Conservation (phyloP, 1,140 invertebrate species). For the Drosophila grimshawi region DNA sequence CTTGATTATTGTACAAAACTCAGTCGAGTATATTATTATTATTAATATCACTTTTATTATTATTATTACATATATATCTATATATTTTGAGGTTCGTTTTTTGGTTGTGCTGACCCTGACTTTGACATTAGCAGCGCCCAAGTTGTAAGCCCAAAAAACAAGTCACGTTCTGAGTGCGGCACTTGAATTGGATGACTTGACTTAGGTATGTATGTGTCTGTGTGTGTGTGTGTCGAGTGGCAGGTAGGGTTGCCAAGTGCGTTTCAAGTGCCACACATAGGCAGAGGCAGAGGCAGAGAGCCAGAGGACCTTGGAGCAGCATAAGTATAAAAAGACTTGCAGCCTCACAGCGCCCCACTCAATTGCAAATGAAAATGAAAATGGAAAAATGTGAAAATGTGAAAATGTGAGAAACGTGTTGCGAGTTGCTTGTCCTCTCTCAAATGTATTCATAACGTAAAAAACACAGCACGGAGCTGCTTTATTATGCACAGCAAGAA, state of each 20-base stretch:
- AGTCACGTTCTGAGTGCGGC: conserved; percentile 65
- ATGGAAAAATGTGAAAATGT: conserved; percentile 23
- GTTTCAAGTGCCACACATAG: conserved; percentile 13
- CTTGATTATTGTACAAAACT: background rate
- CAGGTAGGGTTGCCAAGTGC: conserved; percentile 26
- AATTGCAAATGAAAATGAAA: conserved; percentile 56
- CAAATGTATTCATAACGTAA: conserved; percentile 54
- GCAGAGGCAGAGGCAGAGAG: background rate
- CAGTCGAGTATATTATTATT: conserved; percentile 16
- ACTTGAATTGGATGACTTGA: conserved; percentile 49
- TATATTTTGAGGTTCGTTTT: conserved; percentile 48
- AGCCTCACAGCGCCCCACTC: background rate
- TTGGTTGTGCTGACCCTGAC: conserved; percentile 62
- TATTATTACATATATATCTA: too few relatives aligned
- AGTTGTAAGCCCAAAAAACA: conserved; percentile 30
- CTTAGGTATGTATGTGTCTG: conserved; percentile 2
- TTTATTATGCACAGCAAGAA: background rate
- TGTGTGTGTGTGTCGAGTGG: conserved; percentile 7
- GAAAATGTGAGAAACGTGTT: conserved; percentile 7
- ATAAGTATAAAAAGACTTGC: conserved; percentile 35
- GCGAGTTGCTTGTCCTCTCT: conserved; percentile 19
- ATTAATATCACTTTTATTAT: too few relatives aligned
- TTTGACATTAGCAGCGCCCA: conserved; percentile 57
- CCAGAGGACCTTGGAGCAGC: conserved; percentile 12
- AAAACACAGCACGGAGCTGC: background rate